Conservation (phyloP, 2,797 vertebrate species). For the Petrocephalus schoutedeni region DNA sequence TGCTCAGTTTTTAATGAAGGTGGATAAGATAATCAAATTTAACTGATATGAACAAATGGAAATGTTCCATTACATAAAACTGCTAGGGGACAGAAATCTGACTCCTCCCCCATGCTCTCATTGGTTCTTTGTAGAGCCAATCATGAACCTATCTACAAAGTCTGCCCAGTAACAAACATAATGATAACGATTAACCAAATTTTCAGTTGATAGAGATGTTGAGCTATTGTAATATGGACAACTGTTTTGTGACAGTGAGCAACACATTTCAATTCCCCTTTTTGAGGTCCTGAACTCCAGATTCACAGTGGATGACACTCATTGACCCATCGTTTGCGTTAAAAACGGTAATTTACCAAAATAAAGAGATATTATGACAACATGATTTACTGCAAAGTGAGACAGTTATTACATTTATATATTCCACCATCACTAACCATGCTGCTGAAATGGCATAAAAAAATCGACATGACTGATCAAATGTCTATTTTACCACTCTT, state of each 20-base stretch:
- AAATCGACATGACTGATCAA: not conserved
- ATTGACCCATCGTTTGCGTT: not conserved
- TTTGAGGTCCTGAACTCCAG: not conserved
- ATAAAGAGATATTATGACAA: not conserved
- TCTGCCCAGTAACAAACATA: constrained; percentile 56
- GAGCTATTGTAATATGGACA: not conserved
- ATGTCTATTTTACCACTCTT: not conserved
- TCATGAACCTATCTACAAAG: constrained; percentile 45
- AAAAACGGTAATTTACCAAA: not conserved
- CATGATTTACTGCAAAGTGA: not conserved
- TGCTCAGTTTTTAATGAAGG: not conserved
- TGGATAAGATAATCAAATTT: not conserved
- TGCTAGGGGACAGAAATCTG: constrained; percentile 31
- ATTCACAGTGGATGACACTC: not conserved
- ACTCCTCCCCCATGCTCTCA: constrained; percentile 47
- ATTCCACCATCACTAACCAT: not conserved
- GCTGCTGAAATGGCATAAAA: not conserved
- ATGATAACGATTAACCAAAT: constrained; percentile 31
- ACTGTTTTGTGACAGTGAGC: not conserved
- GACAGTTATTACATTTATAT: not conserved
- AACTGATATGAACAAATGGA: not conserved
- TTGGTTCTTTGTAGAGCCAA: constrained; percentile 60
- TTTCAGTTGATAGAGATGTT: not conserved
- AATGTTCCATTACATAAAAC: not conserved
- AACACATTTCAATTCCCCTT: not conserved